Conservation (phyloP, 2,113 vertebrate genomes). For the Odobenus rosmarus region DNA sequence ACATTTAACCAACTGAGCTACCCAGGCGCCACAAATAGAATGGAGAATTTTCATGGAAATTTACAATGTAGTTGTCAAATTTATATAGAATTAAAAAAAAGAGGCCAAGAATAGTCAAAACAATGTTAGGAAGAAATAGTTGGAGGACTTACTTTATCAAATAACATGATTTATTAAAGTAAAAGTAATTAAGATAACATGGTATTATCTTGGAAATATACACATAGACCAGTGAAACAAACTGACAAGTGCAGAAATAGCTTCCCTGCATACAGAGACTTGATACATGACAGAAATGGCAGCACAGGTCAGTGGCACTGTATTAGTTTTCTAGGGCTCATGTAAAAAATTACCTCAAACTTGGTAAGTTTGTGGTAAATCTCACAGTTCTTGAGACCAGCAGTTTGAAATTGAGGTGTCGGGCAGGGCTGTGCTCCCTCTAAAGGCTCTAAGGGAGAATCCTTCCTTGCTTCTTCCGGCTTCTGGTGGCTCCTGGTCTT, state of each 20-base stretch:
- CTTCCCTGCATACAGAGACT: background rate
- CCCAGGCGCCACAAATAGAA: background rate
- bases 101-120: background rate
- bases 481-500: background rate
- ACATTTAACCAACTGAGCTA: background rate
- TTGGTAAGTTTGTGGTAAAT: background rate
- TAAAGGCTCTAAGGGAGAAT: background rate
- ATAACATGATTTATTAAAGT: constrained; percentile 36
- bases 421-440: background rate
- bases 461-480: background rate
- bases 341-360: background rate
- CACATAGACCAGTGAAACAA: background rate
- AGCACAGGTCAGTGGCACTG: background rate
- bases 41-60: background rate
- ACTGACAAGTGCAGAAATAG: background rate
- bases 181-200: background rate
- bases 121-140: constrained; percentile 10
- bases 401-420: background rate
- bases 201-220: background rate
- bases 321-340: background rate
- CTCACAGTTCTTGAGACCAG: background rate
- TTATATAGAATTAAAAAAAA: background rate
- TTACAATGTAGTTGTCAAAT: background rate
- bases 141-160: background rate
- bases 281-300: background rate